Percentiles rank a stretch among this genome's conserved stretches.
Evolutionary conservation across 2,797 vertebrate genomes (phyloP).

Genomic region (Typhlichthys subterraneus): DNA sequence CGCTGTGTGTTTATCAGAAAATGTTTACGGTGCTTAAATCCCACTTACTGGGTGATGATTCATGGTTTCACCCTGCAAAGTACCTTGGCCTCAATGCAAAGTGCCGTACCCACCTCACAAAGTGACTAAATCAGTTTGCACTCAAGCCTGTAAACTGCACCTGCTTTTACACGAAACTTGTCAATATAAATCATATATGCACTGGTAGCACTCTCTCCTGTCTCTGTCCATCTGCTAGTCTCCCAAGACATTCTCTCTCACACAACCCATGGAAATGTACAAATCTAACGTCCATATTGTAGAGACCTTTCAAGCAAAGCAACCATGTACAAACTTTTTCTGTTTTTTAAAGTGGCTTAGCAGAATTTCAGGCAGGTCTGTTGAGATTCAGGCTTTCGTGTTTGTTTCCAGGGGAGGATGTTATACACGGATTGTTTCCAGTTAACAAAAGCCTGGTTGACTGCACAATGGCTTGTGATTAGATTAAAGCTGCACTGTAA

Average conservation of each 20-base stretch:
- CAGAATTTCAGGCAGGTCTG: constrained; percentile 48
- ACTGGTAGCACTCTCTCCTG: constrained; percentile 2
- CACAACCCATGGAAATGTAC: background rate
- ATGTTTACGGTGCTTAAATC: background rate
- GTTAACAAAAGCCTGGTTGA: constrained; percentile 73
- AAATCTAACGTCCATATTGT: constrained; percentile 24
- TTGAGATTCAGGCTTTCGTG: constrained; percentile 49
- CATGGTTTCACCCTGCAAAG: constrained; percentile 9
- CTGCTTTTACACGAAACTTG: constrained; percentile 7
- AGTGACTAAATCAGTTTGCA: constrained; percentile 18
- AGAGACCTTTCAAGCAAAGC: constrained; percentile 8
- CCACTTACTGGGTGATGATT: constrained; percentile 2
- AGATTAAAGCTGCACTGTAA: constrained; percentile 72
- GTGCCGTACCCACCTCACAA: constrained; percentile 1
- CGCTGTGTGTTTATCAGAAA: background rate
- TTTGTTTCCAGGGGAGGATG: constrained; percentile 72
- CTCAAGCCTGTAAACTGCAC: constrained; percentile 3
- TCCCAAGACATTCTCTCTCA: background rate
- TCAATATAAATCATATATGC: constrained; percentile 14
- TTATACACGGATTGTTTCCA: constrained; percentile 74
- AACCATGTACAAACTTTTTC: constrained; percentile 29
- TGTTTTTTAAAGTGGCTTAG: constrained; percentile 58
- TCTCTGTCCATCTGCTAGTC: constrained; percentile 6
- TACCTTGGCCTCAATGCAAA: background rate
- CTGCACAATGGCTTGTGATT: constrained; percentile 74